phyloP scores from a whole-genome alignment of 2,113 vertebrate genomes.

The Nothoprocta pentlandii region DNA sequence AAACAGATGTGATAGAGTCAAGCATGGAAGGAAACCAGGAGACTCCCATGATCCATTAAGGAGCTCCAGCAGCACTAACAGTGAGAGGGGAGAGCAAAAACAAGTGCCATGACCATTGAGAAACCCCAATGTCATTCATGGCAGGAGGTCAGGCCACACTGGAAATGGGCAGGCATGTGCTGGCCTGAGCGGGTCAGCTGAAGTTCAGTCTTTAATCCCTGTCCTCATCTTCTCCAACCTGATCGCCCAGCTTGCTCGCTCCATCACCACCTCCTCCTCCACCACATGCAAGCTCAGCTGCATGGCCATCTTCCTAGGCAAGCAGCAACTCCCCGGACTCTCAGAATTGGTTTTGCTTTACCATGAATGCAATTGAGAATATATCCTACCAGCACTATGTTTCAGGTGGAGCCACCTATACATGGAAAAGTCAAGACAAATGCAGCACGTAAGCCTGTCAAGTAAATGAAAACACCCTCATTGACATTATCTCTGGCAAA shows the following conservation, averaged over 20 bases:
- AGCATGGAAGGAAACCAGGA: neutral
- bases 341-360: neutral
- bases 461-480: neutral
- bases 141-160: neutral
- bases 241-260: neutral
- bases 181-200: neutral
- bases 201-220: neutral
- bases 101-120: neutral
- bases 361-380: accelerated
- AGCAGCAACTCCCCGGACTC: neutral
- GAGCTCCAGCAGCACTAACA: neutral
- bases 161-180: neutral
- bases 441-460: neutral
- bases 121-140: accelerated
- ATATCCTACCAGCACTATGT: neutral
- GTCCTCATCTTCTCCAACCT: neutral
- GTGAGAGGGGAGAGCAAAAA: neutral
- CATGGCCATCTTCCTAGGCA: neutral
- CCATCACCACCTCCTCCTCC: neutral
- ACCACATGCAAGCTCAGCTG: neutral
- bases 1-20: neutral
- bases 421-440: neutral
- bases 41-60: neutral
- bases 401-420: neutral
- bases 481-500: neutral